Percentiles rank a stretch among this genome's conserved stretches.
Evolutionary conservation across 2,888 invertebrate genomes (phyloP).

Genomic region (Sesamia inferens): DNA sequence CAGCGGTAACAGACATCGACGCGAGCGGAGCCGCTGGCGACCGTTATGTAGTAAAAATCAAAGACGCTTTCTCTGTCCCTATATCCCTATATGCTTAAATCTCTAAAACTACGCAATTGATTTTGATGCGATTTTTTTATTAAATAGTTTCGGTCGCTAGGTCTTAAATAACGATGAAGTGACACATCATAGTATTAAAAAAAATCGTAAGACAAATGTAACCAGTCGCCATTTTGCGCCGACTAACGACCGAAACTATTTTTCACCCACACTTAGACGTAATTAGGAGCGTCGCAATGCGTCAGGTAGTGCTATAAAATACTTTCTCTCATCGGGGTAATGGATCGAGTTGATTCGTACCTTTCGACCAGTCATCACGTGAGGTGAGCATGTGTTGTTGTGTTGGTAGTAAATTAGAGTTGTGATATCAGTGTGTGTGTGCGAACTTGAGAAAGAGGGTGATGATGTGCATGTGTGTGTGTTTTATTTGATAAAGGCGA

Average conservation of each 20-base stretch:
- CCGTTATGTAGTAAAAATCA: no score
- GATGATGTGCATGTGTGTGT: background rate
- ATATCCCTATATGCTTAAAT: no score
- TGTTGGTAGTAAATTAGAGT: slow-evolving; percentile 47
- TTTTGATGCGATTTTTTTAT: no score
- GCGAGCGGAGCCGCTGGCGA: no score
- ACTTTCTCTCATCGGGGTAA: slow-evolving; percentile 83
- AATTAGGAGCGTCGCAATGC: slow-evolving; percentile 71
- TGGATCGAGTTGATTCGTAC: slow-evolving; percentile 73
- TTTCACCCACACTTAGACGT: slow-evolving; percentile 67
- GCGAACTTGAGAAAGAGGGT: background rate
- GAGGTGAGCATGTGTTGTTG: slow-evolving; percentile 44
- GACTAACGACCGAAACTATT: slow-evolving; percentile 56
- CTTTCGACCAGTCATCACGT: slow-evolving; percentile 72
- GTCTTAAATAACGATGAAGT: background rate
- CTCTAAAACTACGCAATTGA: no score
- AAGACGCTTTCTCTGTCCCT: no score
- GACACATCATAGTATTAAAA: background rate
- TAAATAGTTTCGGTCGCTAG: no score
- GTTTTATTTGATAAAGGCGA: background rate
- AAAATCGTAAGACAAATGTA: slow-evolving; percentile 43
- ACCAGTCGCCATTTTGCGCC: slow-evolving; percentile 35
- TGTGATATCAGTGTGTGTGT: slow-evolving; percentile 13
- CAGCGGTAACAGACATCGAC: no score
- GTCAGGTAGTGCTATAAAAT: slow-evolving; percentile 75